Evolutionary conservation across 2,888 invertebrate species (phyloP).

Genomic region (Rotaria sp.): DNA sequence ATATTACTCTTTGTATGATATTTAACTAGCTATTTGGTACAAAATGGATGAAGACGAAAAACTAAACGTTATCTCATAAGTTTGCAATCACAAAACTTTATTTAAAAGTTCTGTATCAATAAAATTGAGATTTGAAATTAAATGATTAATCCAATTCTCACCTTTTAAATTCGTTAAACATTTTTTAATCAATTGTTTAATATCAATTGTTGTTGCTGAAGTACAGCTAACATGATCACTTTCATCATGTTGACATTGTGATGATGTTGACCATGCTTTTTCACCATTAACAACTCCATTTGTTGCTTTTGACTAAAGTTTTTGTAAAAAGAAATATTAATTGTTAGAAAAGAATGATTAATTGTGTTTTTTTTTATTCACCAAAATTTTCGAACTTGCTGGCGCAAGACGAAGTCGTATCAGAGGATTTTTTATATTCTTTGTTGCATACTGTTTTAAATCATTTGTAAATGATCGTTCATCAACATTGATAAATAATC

Average conservation of each 20-base stretch:
- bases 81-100: no score
- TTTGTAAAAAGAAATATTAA: no score
- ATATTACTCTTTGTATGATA: no score
- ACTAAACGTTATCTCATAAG: no score
- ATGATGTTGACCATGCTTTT: background rate
- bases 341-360: no score
- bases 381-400: background rate
- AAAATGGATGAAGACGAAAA: no score
- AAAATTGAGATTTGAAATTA: no score
- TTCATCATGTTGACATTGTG: background rate
- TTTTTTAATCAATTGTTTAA: slow-evolving; percentile 4
- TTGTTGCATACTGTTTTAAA: background rate
- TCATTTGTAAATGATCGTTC: background rate
- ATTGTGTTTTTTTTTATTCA: no score
- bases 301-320: background rate
- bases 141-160: background rate
- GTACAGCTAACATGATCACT: background rate
- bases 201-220: background rate
- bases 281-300: background rate
- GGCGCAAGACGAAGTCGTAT: background rate
- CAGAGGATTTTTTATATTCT: background rate
- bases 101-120: no score
- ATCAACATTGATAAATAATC: background rate
- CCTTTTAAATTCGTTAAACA: background rate
- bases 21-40: no score